Base-by-base conservation (phyloP, 2,888 invertebrate species). In the Drepanosiphum platanoidis region DNA sequence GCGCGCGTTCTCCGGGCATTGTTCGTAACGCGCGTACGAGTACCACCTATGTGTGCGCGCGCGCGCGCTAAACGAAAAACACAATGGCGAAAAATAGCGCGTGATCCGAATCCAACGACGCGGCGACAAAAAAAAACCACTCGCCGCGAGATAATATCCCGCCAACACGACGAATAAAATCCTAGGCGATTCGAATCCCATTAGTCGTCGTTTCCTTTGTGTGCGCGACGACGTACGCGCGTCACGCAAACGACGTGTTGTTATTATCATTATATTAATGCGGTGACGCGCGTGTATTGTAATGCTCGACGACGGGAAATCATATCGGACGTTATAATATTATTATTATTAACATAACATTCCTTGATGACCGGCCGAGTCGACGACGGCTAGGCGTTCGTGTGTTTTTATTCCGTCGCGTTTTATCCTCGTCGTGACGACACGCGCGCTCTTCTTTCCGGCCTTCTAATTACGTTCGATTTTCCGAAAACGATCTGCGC, bases 51-150 rank as follows among this genome's bases (percentile, higher is more conserved):
- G n/a, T n/a, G n/a, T n/a, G n/a, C n/a, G n/a, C n/a, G n/a, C 42
- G 15, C 18, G n/a, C n/a, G n/a, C n/a, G n/a, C n/a, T n/a, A n/a
- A n/a, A n/a, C n/a, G n/a, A n/a, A n/a, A 36, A 13, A 27, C 11
- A 13, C 72, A 30, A 61, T 22, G 18, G 39, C n/a, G 27, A 64
- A 64, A 9, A 46, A 42, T 27, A 15, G 32, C 9, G 72, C 72
- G 72, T 82, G 82, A 82, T 82, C 72, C 61, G 82, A 82, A 82
- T 82, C 15, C 30, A 39, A 80, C 68, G 68, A 42, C 32, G n/a
- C 34, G 34, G 34, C 18, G 22, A 22, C 22, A 30, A 32, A 30
- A 78, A 39, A 75, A 27, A 71, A 71, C 11, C 36, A 46, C 61
- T 36, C 3, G 15, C 27, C 77, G 61, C n/a, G n/a, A n/a, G n/a